A percentile compares a stretch with the other conserved stretches of the same genome.
These are phyloP conservation scores for Volucella inflata DNA, from an alignment of 2,888 invertebrate species.

Conservation along the genomic window DNA sequence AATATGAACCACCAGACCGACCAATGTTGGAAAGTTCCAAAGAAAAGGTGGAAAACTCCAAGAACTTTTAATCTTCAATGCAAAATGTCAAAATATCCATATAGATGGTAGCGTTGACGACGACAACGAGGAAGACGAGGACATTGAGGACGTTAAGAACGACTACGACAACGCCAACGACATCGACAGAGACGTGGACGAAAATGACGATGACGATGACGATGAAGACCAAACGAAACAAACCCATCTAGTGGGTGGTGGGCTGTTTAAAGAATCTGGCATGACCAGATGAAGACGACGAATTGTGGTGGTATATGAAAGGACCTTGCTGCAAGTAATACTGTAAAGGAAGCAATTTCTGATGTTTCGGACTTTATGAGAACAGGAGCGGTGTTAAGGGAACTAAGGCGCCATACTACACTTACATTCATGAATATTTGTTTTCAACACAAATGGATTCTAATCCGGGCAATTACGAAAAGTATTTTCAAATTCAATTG, in stretches of 20 bases:
- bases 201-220: constrained; percentile 6
- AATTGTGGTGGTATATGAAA: background rate
- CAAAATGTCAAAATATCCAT: constrained; percentile 75
- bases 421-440: no score
- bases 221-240: constrained; percentile 26
- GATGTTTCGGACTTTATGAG: constrained; percentile 49
- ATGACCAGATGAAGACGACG: constrained; percentile 64
- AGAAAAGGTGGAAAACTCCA: constrained; percentile 72
- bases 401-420: background rate
- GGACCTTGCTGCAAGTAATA: constrained; percentile 25
- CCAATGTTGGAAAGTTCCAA: constrained; percentile 57
- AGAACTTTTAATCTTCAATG: constrained; percentile 77
- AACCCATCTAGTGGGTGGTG: constrained; percentile 9
- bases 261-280: constrained; percentile 66
- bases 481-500: no score
- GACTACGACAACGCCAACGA: constrained; percentile 4
- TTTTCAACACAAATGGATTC: no score
- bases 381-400: constrained; percentile 2
- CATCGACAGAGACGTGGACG: background rate
- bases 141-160: constrained; percentile 46
- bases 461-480: no score
- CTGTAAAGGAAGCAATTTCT: constrained; percentile 47
- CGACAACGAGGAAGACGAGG: constrained; percentile 16
- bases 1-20: constrained; percentile 73
- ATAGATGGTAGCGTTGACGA: constrained; percentile 51